Evolutionary conservation across 1,140 invertebrate species (phyloP).

Genomic region (Hormaphis cornu): DNA sequence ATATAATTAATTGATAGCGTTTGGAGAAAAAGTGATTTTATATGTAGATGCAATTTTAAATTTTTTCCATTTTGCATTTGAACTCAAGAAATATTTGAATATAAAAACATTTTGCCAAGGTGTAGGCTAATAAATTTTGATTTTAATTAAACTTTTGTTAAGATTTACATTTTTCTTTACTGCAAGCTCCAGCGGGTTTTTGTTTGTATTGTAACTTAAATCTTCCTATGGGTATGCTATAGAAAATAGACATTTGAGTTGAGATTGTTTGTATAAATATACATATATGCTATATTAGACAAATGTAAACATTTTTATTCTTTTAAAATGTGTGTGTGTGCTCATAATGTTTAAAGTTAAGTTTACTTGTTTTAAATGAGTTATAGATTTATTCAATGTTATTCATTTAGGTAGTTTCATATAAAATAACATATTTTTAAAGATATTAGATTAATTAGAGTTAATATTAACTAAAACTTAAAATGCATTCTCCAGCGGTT

Average conservation of each 20-base stretch:
- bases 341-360: neutral
- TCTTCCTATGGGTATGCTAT: conserved; percentile 9
- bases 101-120: no score
- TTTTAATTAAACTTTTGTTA: neutral
- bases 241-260: conserved; percentile 4
- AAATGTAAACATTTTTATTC: neutral
- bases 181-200: conserved; percentile 5
- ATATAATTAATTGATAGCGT: neutral
- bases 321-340: neutral
- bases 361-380: neutral
- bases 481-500: no score
- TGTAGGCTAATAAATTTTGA: neutral
- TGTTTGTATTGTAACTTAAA: neutral
- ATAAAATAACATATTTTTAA: neutral
- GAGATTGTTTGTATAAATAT: neutral
- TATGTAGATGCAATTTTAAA: neutral
- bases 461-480: neutral
- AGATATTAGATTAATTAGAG: no score
- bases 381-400: neutral
- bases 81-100: no score
- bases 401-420: neutral
- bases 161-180: neutral
- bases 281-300: neutral
- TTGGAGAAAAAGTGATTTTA: neutral
- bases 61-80: no score